phyloP scores from a whole-genome alignment of 2,113 vertebrate species.

The Dermatemys mawii region DNA sequence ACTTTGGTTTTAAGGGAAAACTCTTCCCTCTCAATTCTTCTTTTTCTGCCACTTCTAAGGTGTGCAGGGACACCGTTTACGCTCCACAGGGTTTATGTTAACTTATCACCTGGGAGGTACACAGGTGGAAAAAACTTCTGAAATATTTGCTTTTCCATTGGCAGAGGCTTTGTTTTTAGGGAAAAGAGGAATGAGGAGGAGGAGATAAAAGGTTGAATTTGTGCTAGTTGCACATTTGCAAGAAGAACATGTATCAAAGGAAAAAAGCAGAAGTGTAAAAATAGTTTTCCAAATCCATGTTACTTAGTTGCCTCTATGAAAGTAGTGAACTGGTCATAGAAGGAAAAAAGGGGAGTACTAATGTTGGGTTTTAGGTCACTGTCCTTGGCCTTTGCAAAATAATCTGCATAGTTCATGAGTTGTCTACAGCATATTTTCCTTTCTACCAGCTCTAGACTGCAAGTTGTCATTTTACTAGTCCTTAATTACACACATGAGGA shows the following conservation, averaged over 20 bases:
- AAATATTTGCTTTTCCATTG: background rate
- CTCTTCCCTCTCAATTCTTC: background rate
- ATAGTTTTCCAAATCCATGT: background rate
- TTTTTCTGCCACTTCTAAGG: background rate
- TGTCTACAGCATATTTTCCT: background rate
- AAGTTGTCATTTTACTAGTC: background rate
- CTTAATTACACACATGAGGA: background rate
- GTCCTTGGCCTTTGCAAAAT: background rate
- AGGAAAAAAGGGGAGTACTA: background rate
- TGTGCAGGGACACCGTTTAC: background rate
- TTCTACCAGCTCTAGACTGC: background rate
- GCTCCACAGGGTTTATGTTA: background rate
- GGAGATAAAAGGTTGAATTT: fast-evolving
- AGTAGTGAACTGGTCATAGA: background rate
- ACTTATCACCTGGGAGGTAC: background rate
- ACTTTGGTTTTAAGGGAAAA: background rate
- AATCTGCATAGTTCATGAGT: background rate
- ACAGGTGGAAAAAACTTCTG: background rate
- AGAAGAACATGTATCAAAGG: background rate
- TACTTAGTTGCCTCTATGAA: background rate
- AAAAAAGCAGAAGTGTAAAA: background rate
- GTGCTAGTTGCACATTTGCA: fast-evolving
- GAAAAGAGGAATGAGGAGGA: background rate
- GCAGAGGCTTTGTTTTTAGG: background rate
- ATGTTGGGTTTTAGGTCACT: fast-evolving